Evolutionary conservation across 2,113 vertebrate genomes (phyloP).

Genomic region (Oryzias javanicus): DNA sequence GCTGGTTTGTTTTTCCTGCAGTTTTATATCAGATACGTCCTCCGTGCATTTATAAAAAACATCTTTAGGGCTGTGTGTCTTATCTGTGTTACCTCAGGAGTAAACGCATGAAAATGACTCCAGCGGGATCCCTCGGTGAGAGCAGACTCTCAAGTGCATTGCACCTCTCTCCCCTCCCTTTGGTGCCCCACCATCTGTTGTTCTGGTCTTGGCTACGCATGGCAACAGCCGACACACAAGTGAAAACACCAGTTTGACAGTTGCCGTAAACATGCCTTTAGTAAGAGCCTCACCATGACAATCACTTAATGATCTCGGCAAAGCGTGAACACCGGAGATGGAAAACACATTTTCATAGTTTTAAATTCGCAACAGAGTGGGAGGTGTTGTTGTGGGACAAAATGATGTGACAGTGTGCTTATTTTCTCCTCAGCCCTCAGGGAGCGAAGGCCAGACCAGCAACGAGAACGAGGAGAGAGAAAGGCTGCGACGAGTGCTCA

Average conservation of each 20-base stretch:
- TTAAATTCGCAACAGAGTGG: conserved; percentile 12
- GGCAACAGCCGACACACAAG: conserved; percentile 46
- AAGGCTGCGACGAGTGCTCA: conserved; percentile 88
- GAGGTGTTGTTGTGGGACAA: conserved; percentile 27
- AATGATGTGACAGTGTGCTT: conserved; percentile 57
- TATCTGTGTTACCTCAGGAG: conserved; percentile 38
- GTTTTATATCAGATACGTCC: conserved; percentile 10
- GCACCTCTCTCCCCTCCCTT: conserved; percentile 31
- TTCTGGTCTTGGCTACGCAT: conserved; percentile 58
- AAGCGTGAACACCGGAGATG: conserved; percentile 47
- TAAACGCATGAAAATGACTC: conserved; percentile 30
- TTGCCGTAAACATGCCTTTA: conserved; percentile 70
- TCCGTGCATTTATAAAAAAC: conserved; percentile 22
- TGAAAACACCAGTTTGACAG: conserved; percentile 66
- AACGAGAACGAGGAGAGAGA: conserved; percentile 89
- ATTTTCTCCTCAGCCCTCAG: conserved; percentile 77
- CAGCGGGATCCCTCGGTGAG: conserved; percentile 39
- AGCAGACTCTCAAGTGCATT: conserved; percentile 16
- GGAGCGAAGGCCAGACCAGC: conserved; percentile 79
- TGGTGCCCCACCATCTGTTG: conserved; percentile 61
- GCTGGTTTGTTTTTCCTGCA: conserved; percentile 23
- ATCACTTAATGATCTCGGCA: conserved; percentile 62
- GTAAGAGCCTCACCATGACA: conserved; percentile 62
- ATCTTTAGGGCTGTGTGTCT: conserved; percentile 12
- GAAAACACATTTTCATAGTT: conserved; percentile 62